Evolutionary conservation across 2,113 vertebrate genomes (phyloP).

Genomic region (Machaerirhynchus nigripectus): DNA sequence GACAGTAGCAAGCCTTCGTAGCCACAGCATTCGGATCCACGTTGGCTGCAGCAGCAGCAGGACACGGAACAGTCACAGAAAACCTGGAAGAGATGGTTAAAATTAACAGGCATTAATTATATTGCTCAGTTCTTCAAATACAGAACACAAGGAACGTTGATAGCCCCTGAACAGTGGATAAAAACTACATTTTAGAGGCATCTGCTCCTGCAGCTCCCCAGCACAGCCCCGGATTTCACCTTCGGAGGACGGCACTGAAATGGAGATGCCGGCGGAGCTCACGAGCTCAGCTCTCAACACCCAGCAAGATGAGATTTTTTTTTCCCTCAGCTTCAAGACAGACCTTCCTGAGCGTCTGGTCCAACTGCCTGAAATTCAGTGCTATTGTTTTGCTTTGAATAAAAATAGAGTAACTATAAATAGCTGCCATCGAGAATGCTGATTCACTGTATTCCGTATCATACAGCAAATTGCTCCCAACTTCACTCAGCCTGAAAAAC

Average conservation of each 20-base stretch:
- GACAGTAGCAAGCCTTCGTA: neutral
- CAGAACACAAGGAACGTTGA: fast-evolving
- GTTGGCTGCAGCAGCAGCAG: neutral
- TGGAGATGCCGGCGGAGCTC: neutral
- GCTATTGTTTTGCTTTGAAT: slow-evolving; percentile 47
- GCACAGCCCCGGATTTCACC: neutral
- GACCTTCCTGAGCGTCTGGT: neutral
- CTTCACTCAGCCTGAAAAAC: neutral
- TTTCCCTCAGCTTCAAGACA: neutral
- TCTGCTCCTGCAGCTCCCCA: neutral
- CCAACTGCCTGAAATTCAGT: slow-evolving; percentile 36
- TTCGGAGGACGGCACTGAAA: neutral
- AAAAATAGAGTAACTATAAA: slow-evolving; percentile 52
- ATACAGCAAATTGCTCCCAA: slow-evolving; percentile 1
- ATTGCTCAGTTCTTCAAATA: neutral
- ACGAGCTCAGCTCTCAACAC: neutral
- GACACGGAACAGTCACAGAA: neutral
- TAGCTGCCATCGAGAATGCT: slow-evolving; percentile 18
- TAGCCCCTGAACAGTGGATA: fast-evolving
- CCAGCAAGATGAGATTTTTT: neutral
- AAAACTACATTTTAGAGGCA: neutral
- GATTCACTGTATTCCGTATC: slow-evolving; percentile 43
- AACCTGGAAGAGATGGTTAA: slow-evolving; percentile 18
- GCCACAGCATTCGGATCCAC: neutral
- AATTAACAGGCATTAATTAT: neutral